A percentile compares a stretch with the other conserved stretches of the same genome.
Conservation (phyloP, 2,888 invertebrate genomes). For the Diarsia brunnea region DNA sequence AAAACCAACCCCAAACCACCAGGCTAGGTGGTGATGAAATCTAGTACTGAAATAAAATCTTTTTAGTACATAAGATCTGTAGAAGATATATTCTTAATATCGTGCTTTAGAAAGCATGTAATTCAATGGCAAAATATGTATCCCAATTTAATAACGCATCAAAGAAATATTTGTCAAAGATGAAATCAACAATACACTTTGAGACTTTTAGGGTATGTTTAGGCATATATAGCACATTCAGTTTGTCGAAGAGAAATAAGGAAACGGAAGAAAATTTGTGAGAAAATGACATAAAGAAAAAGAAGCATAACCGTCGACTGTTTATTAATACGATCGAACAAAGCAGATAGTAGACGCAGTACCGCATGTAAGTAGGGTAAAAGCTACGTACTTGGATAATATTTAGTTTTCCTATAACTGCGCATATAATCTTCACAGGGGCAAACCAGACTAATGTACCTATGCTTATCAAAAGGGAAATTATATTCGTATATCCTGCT, state of each 20-base stretch:
- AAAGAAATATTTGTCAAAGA: constrained; percentile 30
- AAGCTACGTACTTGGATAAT: background rate
- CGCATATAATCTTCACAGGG: background rate
- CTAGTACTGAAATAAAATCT: background rate
- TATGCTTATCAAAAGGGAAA: constrained; percentile 24
- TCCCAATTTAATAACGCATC: constrained; percentile 8
- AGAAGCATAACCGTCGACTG: constrained; percentile 22
- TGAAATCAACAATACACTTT: constrained; percentile 21
- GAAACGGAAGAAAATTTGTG: constrained; percentile 30
- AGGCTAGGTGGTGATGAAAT: background rate
- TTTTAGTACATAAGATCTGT: background rate
- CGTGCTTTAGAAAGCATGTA: background rate
- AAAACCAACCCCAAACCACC: background rate
- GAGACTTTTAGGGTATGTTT: constrained; percentile 24
- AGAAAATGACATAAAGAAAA: constrained; percentile 49
- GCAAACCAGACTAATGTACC: constrained; percentile 1
- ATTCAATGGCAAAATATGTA: background rate
- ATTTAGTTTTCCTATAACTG: constrained; percentile 7
- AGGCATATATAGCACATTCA: background rate
- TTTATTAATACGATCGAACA: constrained; percentile 45
- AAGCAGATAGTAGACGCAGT: constrained; percentile 20
- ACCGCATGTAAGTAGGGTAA: background rate
- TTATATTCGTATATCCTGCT: constrained; percentile 19
- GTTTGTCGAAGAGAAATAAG: constrained; percentile 33
- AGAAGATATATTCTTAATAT: background rate